phyloP scores from a whole-genome alignment of 2,113 vertebrate species.

The Rhodinocichla rosea region DNA sequence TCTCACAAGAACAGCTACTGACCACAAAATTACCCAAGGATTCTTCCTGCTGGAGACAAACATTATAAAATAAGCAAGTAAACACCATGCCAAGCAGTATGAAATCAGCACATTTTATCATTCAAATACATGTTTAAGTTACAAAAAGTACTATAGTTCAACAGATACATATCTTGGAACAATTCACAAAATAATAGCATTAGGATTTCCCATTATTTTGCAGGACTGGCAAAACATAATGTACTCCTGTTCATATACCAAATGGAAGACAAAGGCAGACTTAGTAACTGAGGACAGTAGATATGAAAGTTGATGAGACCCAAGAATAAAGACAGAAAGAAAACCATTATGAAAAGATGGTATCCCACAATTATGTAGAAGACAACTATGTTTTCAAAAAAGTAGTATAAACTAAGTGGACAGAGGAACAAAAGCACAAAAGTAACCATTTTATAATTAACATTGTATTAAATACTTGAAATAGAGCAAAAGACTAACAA shows the following conservation, averaged over 20 bases:
- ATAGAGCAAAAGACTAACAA: background rate
- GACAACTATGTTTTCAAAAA: background rate
- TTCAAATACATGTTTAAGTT: background rate
- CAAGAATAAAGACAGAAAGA: background rate
- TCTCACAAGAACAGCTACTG: constrained; percentile 42
- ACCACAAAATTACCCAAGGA: background rate
- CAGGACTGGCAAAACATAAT: background rate
- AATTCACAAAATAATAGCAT: background rate
- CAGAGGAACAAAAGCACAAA: background rate
- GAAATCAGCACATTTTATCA: background rate
- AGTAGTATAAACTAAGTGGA: background rate
- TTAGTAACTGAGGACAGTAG: background rate
- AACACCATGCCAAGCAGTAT: background rate
- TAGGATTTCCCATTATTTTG: background rate
- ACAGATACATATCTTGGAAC: background rate
- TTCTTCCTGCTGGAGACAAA: constrained; percentile 32
- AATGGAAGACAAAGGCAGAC: background rate
- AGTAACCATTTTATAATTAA: background rate
- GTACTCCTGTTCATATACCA: background rate
- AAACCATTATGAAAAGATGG: background rate
- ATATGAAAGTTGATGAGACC: background rate
- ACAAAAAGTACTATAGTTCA: background rate
- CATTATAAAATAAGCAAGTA: background rate
- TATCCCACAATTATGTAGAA: background rate
- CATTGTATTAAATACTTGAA: background rate